Evolutionary conservation across 2,888 invertebrate genomes (phyloP), one percentile per base, ranked within the genome.

Genomic region (Rhimphoctona megacephalus): DNA sequence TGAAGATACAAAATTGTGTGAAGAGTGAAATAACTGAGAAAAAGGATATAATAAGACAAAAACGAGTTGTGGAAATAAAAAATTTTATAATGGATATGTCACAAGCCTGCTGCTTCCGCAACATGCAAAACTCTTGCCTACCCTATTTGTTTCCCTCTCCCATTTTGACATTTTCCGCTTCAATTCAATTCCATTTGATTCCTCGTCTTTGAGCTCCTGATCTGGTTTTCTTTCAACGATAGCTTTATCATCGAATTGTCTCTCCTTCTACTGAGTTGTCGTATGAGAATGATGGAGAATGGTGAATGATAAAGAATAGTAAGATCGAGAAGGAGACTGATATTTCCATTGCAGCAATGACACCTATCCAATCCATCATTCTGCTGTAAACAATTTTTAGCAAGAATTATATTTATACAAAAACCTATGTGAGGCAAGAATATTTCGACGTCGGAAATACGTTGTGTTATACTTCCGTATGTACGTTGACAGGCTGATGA

Each of bases 11-110:
- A 14, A 61, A 22, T 25, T 33, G n/a, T 25, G 43, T 67, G 78
- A 72, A 64, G 36, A 83, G 25, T 74, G 84, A 73, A 80, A 57
- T 77, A 30, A 30, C 69, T 39, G 69, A 57, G 46, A 66, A 85
- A 72, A 66, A 81, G 22, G 52, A 70, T 33, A 25, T 39, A 39
- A 25, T 2, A 57, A 14, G 19, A 49, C 19, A 11, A 57, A 81
- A 79, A 61, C 43, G 52, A 49, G 61, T 33, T 17, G 52, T 57
- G 54, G 54, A 87, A 89, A 89, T 89, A 89, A 90, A 89, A 89
- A 91, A 91, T 92, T 92, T 90, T 90, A 74, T 85, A 91, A 93
- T 90, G 89, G 91, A 91, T 90, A 89, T 86, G 89, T 89, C 84
- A 87, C 89, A 64, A 85, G 86, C 87, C 92, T 91, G 92, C 91